Base-by-base conservation (phyloP, 2,797 vertebrate species). In the Enteromius viviparus region DNA sequence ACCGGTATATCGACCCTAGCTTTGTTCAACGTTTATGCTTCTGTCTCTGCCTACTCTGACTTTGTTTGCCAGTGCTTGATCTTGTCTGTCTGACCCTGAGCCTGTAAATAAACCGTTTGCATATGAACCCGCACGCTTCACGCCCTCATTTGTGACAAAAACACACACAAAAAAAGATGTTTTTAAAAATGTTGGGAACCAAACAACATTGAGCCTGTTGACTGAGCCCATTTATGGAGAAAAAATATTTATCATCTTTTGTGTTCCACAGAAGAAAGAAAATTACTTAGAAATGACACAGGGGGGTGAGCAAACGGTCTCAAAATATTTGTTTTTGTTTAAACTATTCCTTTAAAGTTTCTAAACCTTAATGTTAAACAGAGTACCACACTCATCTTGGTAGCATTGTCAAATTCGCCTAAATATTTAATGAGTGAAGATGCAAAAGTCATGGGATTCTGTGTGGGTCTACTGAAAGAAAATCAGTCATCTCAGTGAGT, bases 361-460 rank as follows among this genome's bases (percentile, higher is more conserved):
- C 32, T 64, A n/a, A 23, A 42, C 15, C 14, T 10, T 49, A 29
- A 53, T 34, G 10, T 34, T 53, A 53, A 74, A 74, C 69, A n/a
- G 64, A 37, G 32, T 66, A 21, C 5, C 19, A 51, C 15, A 29
- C 69, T 71, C 68, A 23, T 26, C 23, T 70, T 47, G 3, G 14
- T 74, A 53, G 47, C 19, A 53, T 74, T 74, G 32, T 53, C 19
- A 74, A 34, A 74, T 53, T 34, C 21, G 1, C 2, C 23, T 5
- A 71, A 71, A 49, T 29, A 49, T 71, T 47, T 71, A 68, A 62
- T 29, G 60, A 62, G 60, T 29, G 23, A 53, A 53, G 9, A 34
- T 68, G 14, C 47, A 79, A 34, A 77, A 23, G n/a, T 21, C 40
- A 1, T 49, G 23, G 45, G 15, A 49, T 15, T 58, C 32, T 3